phyloP scores from a whole-genome alignment of 1,140 invertebrate species.

The Tenebrio molitor region DNA sequence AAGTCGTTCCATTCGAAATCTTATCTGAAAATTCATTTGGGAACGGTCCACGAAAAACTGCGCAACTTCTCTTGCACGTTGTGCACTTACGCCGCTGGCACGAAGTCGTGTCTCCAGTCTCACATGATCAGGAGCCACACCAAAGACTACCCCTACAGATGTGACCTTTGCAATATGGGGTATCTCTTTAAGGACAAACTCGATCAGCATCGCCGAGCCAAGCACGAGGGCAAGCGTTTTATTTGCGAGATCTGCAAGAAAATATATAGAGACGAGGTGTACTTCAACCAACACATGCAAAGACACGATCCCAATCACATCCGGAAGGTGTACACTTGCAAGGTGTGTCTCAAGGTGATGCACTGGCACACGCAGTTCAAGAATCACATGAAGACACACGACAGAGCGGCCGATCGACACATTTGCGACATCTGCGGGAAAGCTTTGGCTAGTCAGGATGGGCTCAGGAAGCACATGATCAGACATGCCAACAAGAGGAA shows the following conservation, averaged over 20 bases:
- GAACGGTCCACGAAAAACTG: slow-evolving; percentile 64
- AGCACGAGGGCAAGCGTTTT: slow-evolving; percentile 38
- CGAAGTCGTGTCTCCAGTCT: slow-evolving; percentile 53
- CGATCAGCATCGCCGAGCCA: slow-evolving; percentile 20
- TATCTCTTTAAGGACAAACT: slow-evolving; percentile 61
- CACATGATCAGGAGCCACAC: not conserved
- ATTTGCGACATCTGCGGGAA: slow-evolving; percentile 49
- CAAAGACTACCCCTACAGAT: slow-evolving; percentile 56
- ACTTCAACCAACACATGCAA: not conserved
- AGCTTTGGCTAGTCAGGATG: slow-evolving; percentile 24
- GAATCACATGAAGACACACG: slow-evolving; percentile 69
- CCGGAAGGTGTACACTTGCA: not conserved
- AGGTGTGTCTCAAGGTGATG: slow-evolving; percentile 1
- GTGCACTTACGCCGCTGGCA: slow-evolving; percentile 60
- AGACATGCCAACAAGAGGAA: slow-evolving; percentile 93
- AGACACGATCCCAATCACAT: slow-evolving; percentile 8
- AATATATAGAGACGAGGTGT: slow-evolving; percentile 58
- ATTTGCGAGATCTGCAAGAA: slow-evolving; percentile 47
- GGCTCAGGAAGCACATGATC: slow-evolving; percentile 83
- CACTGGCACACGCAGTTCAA: not conserved
- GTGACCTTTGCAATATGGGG: slow-evolving; percentile 64
- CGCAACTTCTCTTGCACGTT: slow-evolving; percentile 71
- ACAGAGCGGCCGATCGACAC: not conserved
- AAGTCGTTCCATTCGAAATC: slow-evolving; percentile 4
- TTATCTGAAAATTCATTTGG: not conserved